Conservation (phyloP, 1,140 invertebrate genomes). For the Drosophila orosa region DNA sequence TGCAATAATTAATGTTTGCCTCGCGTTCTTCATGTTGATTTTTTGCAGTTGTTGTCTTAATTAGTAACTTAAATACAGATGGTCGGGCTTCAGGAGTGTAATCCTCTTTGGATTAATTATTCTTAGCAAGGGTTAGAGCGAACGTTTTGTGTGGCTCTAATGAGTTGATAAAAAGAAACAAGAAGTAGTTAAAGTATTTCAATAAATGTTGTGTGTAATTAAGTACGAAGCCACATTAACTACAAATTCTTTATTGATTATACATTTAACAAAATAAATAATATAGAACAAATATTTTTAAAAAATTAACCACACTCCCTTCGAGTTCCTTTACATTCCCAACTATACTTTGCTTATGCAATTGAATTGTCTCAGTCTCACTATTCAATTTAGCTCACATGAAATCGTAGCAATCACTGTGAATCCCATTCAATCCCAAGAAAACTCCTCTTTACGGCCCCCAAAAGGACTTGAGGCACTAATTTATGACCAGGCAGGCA, state of each 20-base stretch:
- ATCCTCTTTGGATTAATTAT: slow-evolving; percentile 1
- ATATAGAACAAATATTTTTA: too few relatives aligned
- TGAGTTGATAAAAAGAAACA: not conserved
- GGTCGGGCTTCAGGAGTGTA: not conserved
- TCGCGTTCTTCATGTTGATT: slow-evolving; percentile 32
- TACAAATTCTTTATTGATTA: not conserved
- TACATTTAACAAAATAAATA: not conserved
- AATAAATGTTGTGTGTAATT: not conserved
- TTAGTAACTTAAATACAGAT: slow-evolving; percentile 27
- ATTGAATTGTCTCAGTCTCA: not conserved
- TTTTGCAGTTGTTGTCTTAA: slow-evolving; percentile 1
- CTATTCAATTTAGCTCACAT: slow-evolving; percentile 11
- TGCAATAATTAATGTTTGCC: slow-evolving; percentile 48
- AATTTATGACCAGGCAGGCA: slow-evolving; percentile 21
- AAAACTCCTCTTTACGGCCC: slow-evolving; percentile 8
- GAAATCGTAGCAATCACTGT: slow-evolving; percentile 1
- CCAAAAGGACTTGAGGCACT: slow-evolving; percentile 8
- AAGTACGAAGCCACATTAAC: not conserved
- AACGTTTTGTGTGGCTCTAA: not conserved
- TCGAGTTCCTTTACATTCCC: not conserved
- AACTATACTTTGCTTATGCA: not conserved
- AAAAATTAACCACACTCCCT: too few relatives aligned
- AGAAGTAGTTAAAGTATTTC: not conserved
- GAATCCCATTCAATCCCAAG: slow-evolving; percentile 15
- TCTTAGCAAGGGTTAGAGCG: not conserved